Evolutionary conservation across 2,888 invertebrate species (phyloP).

Genomic region (Chorisops tibialis): DNA sequence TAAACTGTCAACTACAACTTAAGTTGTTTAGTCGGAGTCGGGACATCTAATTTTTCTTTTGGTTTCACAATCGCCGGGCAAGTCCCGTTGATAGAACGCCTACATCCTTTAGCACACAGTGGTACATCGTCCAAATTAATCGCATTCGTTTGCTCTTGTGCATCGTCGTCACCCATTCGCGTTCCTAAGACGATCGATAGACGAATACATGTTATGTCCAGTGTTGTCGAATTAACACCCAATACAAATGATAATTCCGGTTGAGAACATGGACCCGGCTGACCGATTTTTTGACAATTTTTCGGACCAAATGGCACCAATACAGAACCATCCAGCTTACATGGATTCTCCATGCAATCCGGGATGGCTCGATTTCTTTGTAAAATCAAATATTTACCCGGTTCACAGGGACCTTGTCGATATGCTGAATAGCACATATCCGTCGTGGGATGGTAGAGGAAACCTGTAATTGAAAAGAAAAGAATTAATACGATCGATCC

Average conservation of each 20-base stretch:
- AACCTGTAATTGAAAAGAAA: constrained; percentile 49
- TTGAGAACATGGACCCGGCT: constrained; percentile 41
- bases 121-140: background rate
- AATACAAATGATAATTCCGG: constrained; percentile 53
- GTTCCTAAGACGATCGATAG: constrained; percentile 40
- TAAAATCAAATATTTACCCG: constrained; percentile 58
- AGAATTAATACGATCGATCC: no score
- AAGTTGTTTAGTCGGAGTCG: no score
- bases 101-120: constrained; percentile 42
- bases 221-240: constrained; percentile 60
- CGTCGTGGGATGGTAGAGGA: constrained; percentile 60
- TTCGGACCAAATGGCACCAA: constrained; percentile 45
- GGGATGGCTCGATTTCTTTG: constrained; percentile 56
- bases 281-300: constrained; percentile 43
- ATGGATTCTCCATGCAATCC: constrained; percentile 62
- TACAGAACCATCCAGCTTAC: constrained; percentile 56
- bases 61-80: constrained; percentile 34
- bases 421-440: constrained; percentile 64
- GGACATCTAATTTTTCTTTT: no score
- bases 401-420: constrained; percentile 62
- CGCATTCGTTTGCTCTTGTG: background rate
- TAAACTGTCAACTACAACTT: no score
- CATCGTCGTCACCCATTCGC: constrained; percentile 43
- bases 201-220: constrained; percentile 58
- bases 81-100: constrained; percentile 40